A percentile compares a stretch with the other conserved stretches of the same genome.
Evolutionary conservation across 2,113 vertebrate genomes (phyloP).

Genomic region (Panthera uncia): DNA sequence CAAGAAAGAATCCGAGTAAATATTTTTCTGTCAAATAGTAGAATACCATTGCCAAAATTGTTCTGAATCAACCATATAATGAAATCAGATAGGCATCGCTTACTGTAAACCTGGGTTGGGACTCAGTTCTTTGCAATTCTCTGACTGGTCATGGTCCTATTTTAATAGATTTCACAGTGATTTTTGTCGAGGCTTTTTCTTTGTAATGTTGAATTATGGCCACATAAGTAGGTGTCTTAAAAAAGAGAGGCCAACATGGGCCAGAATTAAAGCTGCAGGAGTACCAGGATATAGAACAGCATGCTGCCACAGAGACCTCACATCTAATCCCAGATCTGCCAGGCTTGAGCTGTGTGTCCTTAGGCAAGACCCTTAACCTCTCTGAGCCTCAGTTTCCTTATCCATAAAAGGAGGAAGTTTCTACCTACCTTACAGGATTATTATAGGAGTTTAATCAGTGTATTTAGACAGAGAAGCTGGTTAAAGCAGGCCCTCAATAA

Average conservation of each 20-base stretch:
- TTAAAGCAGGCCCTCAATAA: neutral
- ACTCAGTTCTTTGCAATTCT: neutral
- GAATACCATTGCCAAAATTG: neutral
- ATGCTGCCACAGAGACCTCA: neutral
- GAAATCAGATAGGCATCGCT: neutral
- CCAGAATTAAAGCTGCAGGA: neutral
- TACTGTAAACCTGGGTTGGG: neutral
- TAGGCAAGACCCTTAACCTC: neutral
- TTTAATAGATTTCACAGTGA: neutral
- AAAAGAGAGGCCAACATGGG: neutral
- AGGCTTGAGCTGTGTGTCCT: neutral
- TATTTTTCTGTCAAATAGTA: neutral
- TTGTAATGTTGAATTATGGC: conserved; percentile 6
- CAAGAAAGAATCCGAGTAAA: neutral
- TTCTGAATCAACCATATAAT: neutral
- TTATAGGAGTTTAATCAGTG: neutral
- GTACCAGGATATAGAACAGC: neutral
- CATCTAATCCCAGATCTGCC: neutral
- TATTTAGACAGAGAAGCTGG: neutral
- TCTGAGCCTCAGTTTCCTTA: neutral
- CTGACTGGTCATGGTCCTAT: neutral
- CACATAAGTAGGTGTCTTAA: neutral
- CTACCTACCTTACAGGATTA: neutral
- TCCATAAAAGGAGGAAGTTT: neutral
- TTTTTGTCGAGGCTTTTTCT: neutral